Evolutionary conservation across 2,797 vertebrate genomes (phyloP).

Genomic region (Nannoperca obscura): DNA sequence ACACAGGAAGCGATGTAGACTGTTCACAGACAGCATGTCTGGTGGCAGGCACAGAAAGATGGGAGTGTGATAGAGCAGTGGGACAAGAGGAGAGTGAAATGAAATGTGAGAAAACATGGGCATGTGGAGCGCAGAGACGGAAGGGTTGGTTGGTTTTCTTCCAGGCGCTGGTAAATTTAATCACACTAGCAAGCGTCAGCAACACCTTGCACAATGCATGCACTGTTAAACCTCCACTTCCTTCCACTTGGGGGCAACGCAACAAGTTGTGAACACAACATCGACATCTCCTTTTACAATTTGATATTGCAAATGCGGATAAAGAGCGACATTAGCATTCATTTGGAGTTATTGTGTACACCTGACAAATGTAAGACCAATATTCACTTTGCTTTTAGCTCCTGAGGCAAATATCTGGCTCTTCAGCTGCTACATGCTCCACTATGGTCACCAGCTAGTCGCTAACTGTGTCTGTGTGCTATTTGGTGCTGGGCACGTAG

Average conservation of each 20-base stretch:
- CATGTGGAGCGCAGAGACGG: slow-evolving; percentile 45
- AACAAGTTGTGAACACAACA: not conserved
- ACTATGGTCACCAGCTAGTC: not conserved
- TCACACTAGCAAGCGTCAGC: not conserved
- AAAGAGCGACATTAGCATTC: not conserved
- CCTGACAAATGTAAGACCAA: not conserved
- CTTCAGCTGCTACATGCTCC: not conserved
- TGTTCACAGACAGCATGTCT: slow-evolving; percentile 77
- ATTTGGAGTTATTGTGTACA: not conserved
- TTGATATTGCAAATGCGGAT: not conserved
- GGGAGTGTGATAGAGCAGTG: slow-evolving; percentile 72
- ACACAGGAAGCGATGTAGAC: slow-evolving; percentile 70
- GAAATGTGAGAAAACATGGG: slow-evolving; percentile 72
- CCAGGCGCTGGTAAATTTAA: slow-evolving; percentile 2
- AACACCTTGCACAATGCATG: slow-evolving; percentile 5
- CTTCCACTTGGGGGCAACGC: not conserved
- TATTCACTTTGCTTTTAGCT: slow-evolving; percentile 2
- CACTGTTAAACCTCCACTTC: not conserved
- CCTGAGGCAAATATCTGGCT: not conserved
- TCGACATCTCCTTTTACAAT: not conserved
- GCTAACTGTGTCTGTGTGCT: not conserved
- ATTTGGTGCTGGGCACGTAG: not conserved
- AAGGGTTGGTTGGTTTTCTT: slow-evolving; percentile 38
- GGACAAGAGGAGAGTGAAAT: slow-evolving; percentile 68
- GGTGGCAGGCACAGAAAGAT: slow-evolving; percentile 74